Evolutionary conservation across 2,888 invertebrate species (phyloP), one percentile per base, ranked within the genome.

Genomic region (Andrena minutula): DNA sequence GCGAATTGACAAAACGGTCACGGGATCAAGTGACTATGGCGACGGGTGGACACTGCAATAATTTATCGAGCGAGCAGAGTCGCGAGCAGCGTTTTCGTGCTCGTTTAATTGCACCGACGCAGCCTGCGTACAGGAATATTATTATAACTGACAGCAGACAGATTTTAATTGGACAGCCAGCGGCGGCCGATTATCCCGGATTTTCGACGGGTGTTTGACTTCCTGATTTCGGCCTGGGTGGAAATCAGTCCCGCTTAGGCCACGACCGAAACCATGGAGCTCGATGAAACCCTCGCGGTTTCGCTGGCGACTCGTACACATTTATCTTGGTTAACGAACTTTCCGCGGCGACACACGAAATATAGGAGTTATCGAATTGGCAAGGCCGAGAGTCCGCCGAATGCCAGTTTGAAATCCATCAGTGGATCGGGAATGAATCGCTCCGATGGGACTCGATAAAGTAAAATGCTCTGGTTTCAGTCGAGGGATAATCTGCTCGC

Each of bases 121-220:
- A 49, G 20, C 8, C 28, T 47, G n/a, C 49, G 30, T 41, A n/a
- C 61, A 12, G 32, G 56, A 64, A 41, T 63, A 69, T 79, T 61
- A 30, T 66, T 71, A 61, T 61, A 68, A 75, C 41, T 74, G 69
- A 68, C 80, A 63, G 56, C 49, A 32, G 72, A 16, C 49, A 26
- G 76, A 35, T 72, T 68, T 68, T 80, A 76, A 80, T 76, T 76
- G 66, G 61, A 61, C 61, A 20, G n/a, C 51, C 6, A n/a, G 28
- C 26, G 26, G 51, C 23, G n/a, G 8, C 41, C 26, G 65, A 10
- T 53, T 64, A 12, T 35, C 16, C 51, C 16, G 28, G 49, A 65
- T 49, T 73, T 75, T 64, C 64, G 41, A n/a, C 60, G 26, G 5
- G 5, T 23, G 10, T 47, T 77, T 20, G 47, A 35, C 47, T 51